Conservation (phyloP, 1,140 invertebrate species). For the Drosophila kepulauana region DNA sequence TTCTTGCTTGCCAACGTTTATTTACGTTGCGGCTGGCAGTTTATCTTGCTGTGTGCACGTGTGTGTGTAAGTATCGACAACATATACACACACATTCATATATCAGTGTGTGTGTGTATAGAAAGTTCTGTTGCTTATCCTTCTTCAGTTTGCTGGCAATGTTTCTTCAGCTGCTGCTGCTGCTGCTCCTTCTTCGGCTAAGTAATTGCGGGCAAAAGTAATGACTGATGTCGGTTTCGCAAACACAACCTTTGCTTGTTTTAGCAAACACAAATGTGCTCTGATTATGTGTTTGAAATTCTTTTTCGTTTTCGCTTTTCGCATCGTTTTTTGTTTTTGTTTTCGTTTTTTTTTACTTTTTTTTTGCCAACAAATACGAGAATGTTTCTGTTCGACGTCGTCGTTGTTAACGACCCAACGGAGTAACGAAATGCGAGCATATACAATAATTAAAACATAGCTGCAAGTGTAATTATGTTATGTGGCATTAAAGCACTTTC, state of each 20-base stretch:
- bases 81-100: neutral
- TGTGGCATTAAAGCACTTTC: neutral
- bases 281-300: neutral
- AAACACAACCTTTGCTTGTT: slow-evolving; percentile 5
- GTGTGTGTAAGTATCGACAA: slow-evolving; percentile 9
- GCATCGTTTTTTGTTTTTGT: neutral
- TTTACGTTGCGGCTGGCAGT: slow-evolving; percentile 39
- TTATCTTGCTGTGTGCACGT: slow-evolving; percentile 6
- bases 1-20: slow-evolving; percentile 20
- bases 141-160: neutral
- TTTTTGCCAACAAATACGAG: neutral
- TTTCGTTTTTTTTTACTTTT: neutral
- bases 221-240: slow-evolving; percentile 6
- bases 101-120: neutral
- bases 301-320: neutral
- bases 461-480: slow-evolving; percentile 3
- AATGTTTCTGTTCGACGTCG: neutral
- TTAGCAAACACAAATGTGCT: slow-evolving; percentile 1
- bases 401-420: neutral
- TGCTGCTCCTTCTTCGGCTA: neutral
- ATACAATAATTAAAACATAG: slow-evolving; percentile 2
- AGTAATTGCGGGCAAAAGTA: slow-evolving; percentile 8
- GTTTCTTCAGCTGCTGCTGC: neutral
- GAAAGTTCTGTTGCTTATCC: neutral
- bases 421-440: neutral